Evolutionary conservation across 2,113 vertebrate species (phyloP), one percentile per base, ranked within the genome.

Genomic region (Cebus imitator): DNA sequence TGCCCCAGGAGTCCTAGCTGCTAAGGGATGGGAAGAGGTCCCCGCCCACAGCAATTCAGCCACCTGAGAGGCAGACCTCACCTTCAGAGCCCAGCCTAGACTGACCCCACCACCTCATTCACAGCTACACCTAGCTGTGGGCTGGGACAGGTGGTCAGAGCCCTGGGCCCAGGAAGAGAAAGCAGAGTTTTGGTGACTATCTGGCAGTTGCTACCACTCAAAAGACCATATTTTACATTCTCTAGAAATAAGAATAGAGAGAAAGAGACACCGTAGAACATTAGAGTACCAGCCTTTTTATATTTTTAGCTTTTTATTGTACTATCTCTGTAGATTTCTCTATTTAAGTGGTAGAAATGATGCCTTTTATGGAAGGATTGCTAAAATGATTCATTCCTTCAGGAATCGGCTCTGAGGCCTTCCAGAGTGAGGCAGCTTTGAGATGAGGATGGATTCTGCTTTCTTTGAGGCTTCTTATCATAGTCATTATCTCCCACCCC

Each of bases 281-380:
- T 16, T 10, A 9, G 52, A 4, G 10, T 0, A 7, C 40, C 1
- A 13, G 18, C 3, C 27, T 3, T 2, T 18, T 30, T 6, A 5
- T 10, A 10, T 17, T 13, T 18, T 40, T 5, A 0, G 50, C 2
- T 6, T 4, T 50, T 23, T 4, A 9, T 64, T 3, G 3, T 21
- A 1, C 13, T 0, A 0, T 23, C 37, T 64, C 5, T 5, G 55
- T 12, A 6, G 4, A 30, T 35, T 13, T 82, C 61, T 80, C 84
- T 1, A 3, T 48, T 61, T 50, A 58, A 35, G 13, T 8, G 18
- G 58, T 21, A 55, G 76, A 20, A 13, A 6, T 27, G 40, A 27
- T 0, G 2, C 20, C 0, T 25, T 3, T 2, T 4, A 1, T 32
- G 27, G 5, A 2, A 48, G 3, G 6, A 11, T 17, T 0, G 0